Evolutionary conservation across 2,797 vertebrate genomes (phyloP).

Genomic region (Poeciliopsis paucimaculata): DNA sequence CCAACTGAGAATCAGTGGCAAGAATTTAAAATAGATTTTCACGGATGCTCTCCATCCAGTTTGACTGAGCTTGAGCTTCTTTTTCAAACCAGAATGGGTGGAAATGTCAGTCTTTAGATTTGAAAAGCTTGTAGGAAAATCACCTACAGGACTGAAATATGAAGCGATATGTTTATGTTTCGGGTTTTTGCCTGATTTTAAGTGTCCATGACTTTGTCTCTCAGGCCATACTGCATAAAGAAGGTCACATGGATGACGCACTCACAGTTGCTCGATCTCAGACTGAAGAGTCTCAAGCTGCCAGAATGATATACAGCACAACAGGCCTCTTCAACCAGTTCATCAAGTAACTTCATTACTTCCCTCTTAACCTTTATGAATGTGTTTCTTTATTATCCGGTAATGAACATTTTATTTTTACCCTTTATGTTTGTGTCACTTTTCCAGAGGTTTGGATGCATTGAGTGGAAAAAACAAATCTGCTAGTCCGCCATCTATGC

Average conservation of each 20-base stretch:
- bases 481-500: constrained; percentile 78
- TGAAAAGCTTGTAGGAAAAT: background rate
- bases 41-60: background rate
- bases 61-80: background rate
- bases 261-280: constrained; percentile 91
- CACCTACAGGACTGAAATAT: too few relatives aligned
- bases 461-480: constrained; percentile 90
- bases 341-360: constrained; percentile 83
- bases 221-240: constrained; percentile 93
- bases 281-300: constrained; percentile 91
- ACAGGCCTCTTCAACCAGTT: constrained; percentile 91
- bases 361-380: constrained; percentile 5
- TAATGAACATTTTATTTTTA: background rate
- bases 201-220: constrained; percentile 17
- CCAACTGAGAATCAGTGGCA: background rate
- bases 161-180: too few relatives aligned
- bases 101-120: background rate
- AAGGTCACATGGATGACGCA: constrained; percentile 95
- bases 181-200: background rate
- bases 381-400: background rate
- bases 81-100: background rate
- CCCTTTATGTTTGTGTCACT: constrained; percentile 1
- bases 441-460: constrained; percentile 86
- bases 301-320: constrained; percentile 93
- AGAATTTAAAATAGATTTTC: background rate